Evolutionary conservation across 1,140 invertebrate genomes (phyloP), one percentile per base, ranked within the genome.

Genomic region (Drosophila pallidifrons): DNA sequence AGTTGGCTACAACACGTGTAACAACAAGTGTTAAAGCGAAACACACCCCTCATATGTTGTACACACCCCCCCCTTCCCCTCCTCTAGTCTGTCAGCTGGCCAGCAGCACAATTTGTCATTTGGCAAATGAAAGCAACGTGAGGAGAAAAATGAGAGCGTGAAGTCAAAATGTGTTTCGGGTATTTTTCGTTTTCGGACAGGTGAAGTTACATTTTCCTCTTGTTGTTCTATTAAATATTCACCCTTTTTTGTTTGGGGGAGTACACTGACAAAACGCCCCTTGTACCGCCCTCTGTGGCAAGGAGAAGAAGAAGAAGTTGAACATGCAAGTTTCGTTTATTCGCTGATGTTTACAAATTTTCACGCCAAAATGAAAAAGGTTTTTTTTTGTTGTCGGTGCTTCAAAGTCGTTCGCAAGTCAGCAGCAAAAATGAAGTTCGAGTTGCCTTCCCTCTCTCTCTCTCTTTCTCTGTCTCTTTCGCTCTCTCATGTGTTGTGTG

Each of bases 261-360:
- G 32, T 41, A 15, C 60, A 54, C 43, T 20, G 15, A 47, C 41
- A 58, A 35, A 49, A 63, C 59, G 46, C 35, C 46, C 52, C 38
- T 32, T 3, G 30, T 32, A 8, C 6, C 32, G 8, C 2, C 8
- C 10, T 10, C 10, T 57, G 54, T 51, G 15, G 28, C 55, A 38
- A 10, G 16, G 1, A 16, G 10, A 57, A 20, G 46, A 38, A 1
- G 35, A 57, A 20, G 46, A 32, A 43, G 43, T 51, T 59, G 38
- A 65, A 60, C 80, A 74, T 81, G 74, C 67, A 78, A 85, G 67
- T 86, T 86, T 76, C 79, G 71, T 79, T 86, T 81, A 81, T 82
- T 60, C 83, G 81, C 82, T 87, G 82, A 87, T 87, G 82, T 88
- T 87, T 90, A 88, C 85, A 88, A 88, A 88, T 88, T 88, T 88